Evolutionary conservation across 1,140 invertebrate genomes (phyloP).

Genomic region (Hermetia illucens): DNA sequence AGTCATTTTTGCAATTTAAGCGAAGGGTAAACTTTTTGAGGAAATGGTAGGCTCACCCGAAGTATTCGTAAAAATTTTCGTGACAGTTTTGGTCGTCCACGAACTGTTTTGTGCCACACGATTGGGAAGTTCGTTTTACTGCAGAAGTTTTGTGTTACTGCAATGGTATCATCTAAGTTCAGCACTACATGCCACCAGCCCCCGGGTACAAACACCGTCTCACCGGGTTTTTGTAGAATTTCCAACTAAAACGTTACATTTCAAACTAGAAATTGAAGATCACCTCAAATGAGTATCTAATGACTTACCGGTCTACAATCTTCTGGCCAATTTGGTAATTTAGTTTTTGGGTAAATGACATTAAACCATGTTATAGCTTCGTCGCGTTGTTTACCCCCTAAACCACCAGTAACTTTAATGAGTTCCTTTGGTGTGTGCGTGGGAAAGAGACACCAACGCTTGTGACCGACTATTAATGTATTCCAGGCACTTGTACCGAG

Average conservation of each 20-base stretch:
- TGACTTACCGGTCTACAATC: constrained; percentile 70
- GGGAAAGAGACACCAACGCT: constrained; percentile 97
- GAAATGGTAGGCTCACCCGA: constrained; percentile 30
- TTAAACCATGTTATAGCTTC: constrained; percentile 98
- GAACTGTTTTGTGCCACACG: constrained; percentile 96
- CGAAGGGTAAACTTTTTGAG: too few species aligned
- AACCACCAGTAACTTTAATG: constrained; percentile 74
- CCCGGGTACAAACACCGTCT: constrained; percentile 96
- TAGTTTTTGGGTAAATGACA: constrained; percentile 90
- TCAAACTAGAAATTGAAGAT: constrained; percentile 1
- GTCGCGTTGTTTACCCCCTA: constrained; percentile 91
- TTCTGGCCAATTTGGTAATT: constrained; percentile 76
- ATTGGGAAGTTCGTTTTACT: constrained; percentile 91
- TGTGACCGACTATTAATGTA: constrained; percentile 87
- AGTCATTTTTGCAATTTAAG: neutral
- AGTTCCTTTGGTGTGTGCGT: constrained; percentile 91
- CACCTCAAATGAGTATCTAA: neutral
- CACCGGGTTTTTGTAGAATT: constrained; percentile 91
- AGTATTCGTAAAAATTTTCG: constrained; percentile 65
- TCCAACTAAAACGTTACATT: constrained; percentile 51
- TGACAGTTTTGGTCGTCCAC: constrained; percentile 88
- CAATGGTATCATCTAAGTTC: constrained; percentile 90
- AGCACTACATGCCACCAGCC: constrained; percentile 99
- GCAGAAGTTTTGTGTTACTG: constrained; percentile 97
- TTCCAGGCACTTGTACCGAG: constrained; percentile 99